phyloP scores from a whole-genome alignment of 2,113 vertebrate species.

The Saimiri boliviensis region DNA sequence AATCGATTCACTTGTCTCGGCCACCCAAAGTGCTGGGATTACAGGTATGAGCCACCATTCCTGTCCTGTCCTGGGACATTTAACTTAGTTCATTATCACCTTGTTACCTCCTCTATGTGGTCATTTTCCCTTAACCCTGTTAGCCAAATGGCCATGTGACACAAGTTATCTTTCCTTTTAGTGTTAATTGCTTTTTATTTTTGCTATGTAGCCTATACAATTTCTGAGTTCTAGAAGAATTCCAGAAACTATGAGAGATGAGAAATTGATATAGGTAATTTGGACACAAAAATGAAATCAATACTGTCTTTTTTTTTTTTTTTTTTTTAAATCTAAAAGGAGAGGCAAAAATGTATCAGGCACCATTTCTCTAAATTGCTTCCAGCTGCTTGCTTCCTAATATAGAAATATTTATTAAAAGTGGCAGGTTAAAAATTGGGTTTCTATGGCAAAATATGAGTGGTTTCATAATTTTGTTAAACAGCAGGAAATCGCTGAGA shows the following conservation, averaged over 20 bases:
- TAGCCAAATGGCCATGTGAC: background rate
- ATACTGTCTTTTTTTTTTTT: background rate
- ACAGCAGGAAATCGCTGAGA: conserved; percentile 32
- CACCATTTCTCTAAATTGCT: conserved; percentile 55
- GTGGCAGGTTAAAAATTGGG: conserved; percentile 70
- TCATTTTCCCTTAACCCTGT: background rate
- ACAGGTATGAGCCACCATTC: no score
- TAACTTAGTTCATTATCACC: background rate
- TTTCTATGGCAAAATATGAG: conserved; percentile 67
- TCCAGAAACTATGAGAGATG: background rate
- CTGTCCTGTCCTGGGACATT: background rate
- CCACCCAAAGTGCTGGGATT: no score
- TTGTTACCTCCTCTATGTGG: background rate
- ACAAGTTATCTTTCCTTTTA: background rate
- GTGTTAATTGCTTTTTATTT: background rate
- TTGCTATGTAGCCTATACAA: background rate
- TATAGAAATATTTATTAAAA: conserved; percentile 77
- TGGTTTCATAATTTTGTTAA: conserved; percentile 69
- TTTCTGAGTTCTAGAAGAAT: background rate
- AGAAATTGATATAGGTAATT: conserved; percentile 1
- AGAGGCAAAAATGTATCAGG: conserved; percentile 14
- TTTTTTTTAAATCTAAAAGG: conserved; percentile 20
- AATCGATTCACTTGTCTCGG: no score
- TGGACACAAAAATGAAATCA: conserved; percentile 48
- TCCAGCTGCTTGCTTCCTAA: conserved; percentile 63